Evolutionary conservation across 2,888 invertebrate species (phyloP), one percentile per base, ranked within the genome.

Genomic region (Dinocampus coccinellae): DNA sequence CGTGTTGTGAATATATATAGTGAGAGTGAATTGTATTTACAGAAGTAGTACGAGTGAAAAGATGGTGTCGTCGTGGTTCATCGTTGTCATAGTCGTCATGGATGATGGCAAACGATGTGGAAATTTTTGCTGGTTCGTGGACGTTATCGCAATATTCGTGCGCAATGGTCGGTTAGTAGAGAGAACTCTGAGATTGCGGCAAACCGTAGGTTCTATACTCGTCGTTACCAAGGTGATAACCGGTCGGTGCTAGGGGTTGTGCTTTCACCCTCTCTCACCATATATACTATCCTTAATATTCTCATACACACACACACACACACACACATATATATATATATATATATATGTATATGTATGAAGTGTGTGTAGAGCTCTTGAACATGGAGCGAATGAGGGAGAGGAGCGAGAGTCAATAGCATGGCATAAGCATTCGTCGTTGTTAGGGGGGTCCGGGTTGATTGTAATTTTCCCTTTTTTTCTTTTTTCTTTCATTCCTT

Each of bases 161-260:
- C 42, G 20, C 22, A 61, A 61, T 47, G 16, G 47, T 47, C 16
- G 47, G 47, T 47, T 47, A 26, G 39, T 24, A 10, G 42, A 61
- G 61, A 55, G 26, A 47, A 16, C 55, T 65, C 64, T 62, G 75
- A 75, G 69, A 71, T 73, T 66, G 65, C 39, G 60, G 42, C 42
- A 61, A 42, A 58, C 47, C 55, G 65, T 71, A 66, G 73, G 53
- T 71, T n/a, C 71, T 69, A 36, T 47, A 47, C 55, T 65, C 39
- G 69, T 70, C 75, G 73, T 75, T 75, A 73, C 73, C 73, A 73
- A 73, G 73, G 75, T 75, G 75, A 75, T 75, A 75, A 73, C 69
- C 73, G 57, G 53, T 62, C 58, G 47, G 47, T 47, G 24, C 63
- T 33, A 57, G 68, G 70, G 68, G 70, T 52, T 34, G 39, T 39